Conservation (phyloP, 2,797 vertebrate species). For the Babyrousa celebensis region DNA sequence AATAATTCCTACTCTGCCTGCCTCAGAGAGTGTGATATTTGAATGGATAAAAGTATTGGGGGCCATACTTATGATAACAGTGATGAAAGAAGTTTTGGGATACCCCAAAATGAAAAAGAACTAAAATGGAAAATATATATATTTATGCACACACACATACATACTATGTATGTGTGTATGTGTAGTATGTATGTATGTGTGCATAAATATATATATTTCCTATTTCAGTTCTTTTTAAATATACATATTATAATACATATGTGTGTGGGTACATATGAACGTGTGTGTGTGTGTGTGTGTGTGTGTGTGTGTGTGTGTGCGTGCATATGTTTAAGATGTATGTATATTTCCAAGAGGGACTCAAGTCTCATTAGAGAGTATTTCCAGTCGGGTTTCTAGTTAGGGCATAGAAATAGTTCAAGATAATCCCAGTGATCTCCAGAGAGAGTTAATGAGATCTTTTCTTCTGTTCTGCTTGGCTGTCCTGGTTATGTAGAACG, state of each 20-base stretch:
- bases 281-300: too few relatives aligned
- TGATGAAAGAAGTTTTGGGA: constrained; percentile 8
- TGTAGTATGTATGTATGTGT: too few relatives aligned
- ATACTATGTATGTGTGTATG: background rate
- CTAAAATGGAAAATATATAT: background rate
- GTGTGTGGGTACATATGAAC: too few relatives aligned
- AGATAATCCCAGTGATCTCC: constrained; percentile 55
- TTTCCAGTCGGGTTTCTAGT: background rate
- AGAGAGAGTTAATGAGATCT: constrained; percentile 9
- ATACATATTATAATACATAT: too few relatives aligned
- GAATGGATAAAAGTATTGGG: constrained; percentile 11
- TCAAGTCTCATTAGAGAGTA: background rate
- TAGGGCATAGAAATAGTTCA: background rate
- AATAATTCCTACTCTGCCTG: constrained; percentile 1
- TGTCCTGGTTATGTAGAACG: constrained; percentile 7
- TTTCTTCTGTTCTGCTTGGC: constrained; percentile 33
- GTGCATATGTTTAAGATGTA: too few relatives aligned
- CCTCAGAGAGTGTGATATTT: constrained; percentile 26
- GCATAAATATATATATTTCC: too few relatives aligned
- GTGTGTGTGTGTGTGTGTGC: background rate
- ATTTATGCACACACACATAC: background rate
- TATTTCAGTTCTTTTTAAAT: too few relatives aligned
- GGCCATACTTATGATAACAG: background rate
- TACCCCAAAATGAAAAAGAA: background rate
- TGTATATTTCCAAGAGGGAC: background rate